A percentile compares a stretch with the other conserved stretches of the same genome.
Conservation (phyloP, 2,113 vertebrate genomes). For the Entosphenus tridentatus region DNA sequence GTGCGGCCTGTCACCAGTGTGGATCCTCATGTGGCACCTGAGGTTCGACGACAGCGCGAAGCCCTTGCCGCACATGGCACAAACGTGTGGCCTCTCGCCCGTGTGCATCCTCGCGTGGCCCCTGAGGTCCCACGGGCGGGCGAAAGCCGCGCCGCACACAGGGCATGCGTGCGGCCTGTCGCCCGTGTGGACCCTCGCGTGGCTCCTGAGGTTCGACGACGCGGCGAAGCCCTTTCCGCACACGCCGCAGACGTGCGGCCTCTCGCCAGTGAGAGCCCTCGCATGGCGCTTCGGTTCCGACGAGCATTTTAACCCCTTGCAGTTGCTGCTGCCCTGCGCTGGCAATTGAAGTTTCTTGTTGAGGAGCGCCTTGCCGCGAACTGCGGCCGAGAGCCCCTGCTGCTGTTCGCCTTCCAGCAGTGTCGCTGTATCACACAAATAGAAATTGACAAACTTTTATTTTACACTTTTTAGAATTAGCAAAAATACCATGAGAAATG, state of each 20-base stretch:
- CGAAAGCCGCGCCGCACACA: neutral
- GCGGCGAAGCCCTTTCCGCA: constrained; percentile 11
- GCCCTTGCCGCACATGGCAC: constrained; percentile 20
- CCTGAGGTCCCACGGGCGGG: neutral
- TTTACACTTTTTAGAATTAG: no score
- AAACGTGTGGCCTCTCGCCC: constrained; percentile 17
- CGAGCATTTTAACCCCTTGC: neutral
- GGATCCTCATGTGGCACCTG: constrained; percentile 23
- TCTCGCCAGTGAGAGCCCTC: constrained; percentile 7
- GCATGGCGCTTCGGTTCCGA: neutral
- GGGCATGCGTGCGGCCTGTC: constrained; percentile 8
- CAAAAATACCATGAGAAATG: no score
- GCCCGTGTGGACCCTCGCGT: constrained; percentile 8
- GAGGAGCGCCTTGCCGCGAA: no score
- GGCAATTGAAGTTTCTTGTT: no score
- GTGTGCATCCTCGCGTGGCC: constrained; percentile 18
- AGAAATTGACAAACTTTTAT: no score
- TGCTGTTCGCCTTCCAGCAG: no score
- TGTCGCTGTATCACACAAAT: no score
- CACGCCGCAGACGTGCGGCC: constrained; percentile 9
- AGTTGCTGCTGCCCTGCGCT: no score
- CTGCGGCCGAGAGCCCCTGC: no score
- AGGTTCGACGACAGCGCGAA: constrained; percentile 25
- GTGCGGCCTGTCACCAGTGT: constrained; percentile 25
- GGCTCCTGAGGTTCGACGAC: constrained; percentile 6